These are phyloP conservation scores for Anomalospiza imberbis DNA, from an alignment of 2,797 vertebrate species.

Conservation along the genomic window DNA sequence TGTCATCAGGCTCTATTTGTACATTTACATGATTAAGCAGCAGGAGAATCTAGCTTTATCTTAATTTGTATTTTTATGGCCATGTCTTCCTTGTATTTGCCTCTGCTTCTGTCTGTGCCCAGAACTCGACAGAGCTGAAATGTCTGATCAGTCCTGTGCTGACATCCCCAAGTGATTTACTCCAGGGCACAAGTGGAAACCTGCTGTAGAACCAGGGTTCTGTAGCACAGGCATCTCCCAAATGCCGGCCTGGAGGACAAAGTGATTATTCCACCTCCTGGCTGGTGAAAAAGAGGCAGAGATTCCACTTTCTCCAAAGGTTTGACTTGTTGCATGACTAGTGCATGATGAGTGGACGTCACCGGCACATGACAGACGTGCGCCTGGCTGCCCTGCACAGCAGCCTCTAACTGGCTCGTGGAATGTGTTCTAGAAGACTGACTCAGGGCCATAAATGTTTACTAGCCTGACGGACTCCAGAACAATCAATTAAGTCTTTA, in stretches of 20 bases:
- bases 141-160: neutral
- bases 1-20: conserved; percentile 65
- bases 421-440: conserved; percentile 37
- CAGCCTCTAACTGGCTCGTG: neutral
- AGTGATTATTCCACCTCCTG: neutral
- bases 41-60: conserved; percentile 69
- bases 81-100: conserved; percentile 64
- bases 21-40: conserved; percentile 70
- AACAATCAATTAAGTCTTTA: conserved; percentile 39
- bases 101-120: conserved; percentile 50
- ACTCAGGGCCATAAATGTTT: conserved; percentile 27
- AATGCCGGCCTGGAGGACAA: fast-evolving
- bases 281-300: neutral
- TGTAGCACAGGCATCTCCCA: neutral
- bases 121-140: conserved; percentile 16
- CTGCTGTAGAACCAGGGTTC: neutral
- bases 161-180: neutral
- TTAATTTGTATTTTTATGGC: conserved; percentile 73
- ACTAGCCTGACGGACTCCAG: conserved; percentile 11
- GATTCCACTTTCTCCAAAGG: neutral
- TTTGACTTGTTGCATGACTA: neutral
- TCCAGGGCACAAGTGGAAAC: neutral
- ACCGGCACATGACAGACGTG: neutral
- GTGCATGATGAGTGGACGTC: neutral
- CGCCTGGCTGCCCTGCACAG: neutral